Evolutionary conservation across 2,888 invertebrate genomes (phyloP), one percentile per base, ranked within the genome.

Genomic region (Volucella bombylans): DNA sequence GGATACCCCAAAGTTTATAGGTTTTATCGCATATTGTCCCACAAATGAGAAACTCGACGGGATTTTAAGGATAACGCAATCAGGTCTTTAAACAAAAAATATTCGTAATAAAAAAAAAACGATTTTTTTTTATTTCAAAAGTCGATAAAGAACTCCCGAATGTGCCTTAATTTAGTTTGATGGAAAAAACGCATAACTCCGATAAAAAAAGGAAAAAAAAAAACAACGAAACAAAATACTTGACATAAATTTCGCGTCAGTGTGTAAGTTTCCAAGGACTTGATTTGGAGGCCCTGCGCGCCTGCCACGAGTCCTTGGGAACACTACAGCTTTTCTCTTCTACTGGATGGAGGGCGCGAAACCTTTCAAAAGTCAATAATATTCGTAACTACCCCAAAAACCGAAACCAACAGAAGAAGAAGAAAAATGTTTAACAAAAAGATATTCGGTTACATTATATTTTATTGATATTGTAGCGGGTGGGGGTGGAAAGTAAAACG

Each of bases 391-490:
- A 45, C 50, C 54, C 15, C 38, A 68, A 73, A 61, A 45, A 50
- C 2, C 38, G 12, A 74, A 73, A 62, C 55, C 74, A 49, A 31
- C 31, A 31, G 31, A 31, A 6, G 31, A 31, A 31, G 0, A 31
- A 6, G 31, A 31, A 6, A 55, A 61, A 73, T 69, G 73, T 78
- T 73, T 64, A 73, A 52, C 72, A 57, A 41, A 43, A 50, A 67
- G 54, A 81, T 80, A 85, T 77, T 72, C 55, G 82, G 82, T 83
- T 83, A 86, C 73, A 83, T 68, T 72, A 61, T 69, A 43, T 68
- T 83, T 81, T 86, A 80, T 83, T 83, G 83, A 83, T 77, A 83
- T 83, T 47, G 50, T 4, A 23, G 23, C 23, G 23, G 4, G 3
- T 61, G 55, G 8, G 38, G 55, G 43, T 4, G 52, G 12, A 55